Base-by-base conservation (phyloP, 2,888 invertebrate genomes). In the Drosophila colorata region DNA sequence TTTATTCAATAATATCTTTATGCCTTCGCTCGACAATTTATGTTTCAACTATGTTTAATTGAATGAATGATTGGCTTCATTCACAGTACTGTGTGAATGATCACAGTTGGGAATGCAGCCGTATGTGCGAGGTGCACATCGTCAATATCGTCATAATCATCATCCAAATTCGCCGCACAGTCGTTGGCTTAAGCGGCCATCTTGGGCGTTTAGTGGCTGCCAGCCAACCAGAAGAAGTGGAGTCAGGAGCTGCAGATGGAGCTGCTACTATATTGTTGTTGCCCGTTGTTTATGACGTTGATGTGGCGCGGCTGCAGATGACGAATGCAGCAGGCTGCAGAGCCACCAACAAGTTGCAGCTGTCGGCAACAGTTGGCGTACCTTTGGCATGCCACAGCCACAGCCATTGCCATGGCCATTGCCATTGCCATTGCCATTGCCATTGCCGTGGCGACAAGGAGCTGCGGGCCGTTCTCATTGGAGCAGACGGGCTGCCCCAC, bases 331-430 rank as follows among this genome's bases (percentile, higher is more conserved):
- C 47, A 46, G 49, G 14, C 28, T 25, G n/a, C 35, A 37, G 58
- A 59, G 55, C 60, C 81, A 87, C 60, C 87, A 86, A 80, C 84
- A 84, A 87, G 84, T 85, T 88, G 84, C 84, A 74, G 67, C 58
- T 56, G 69, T 11, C 51, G 74, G 83, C 85, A 87, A 81, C 85
- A 82, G 83, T 83, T 87, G 85, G 82, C 49, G 74, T 40, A 37
- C 35, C 59, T 56, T 47, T 77, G 56, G 78, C 38, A 67, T 66
- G 68, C 64, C 55, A 59, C 13, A 55, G 60, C 55, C 46, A 35
- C 35, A 16, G 9, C 25, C 25, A 25, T 25, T 25, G 28, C 51
- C 51, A 64, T 46, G 53, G 37, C 55, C 47, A 18, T 58, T 58
- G 58, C 51, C 37, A 31, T 31, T 31, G 31, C 53, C 52, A 41